Evolutionary conservation across 2,888 invertebrate species (phyloP).

Genomic region (Synanthedon formicaeformis): DNA sequence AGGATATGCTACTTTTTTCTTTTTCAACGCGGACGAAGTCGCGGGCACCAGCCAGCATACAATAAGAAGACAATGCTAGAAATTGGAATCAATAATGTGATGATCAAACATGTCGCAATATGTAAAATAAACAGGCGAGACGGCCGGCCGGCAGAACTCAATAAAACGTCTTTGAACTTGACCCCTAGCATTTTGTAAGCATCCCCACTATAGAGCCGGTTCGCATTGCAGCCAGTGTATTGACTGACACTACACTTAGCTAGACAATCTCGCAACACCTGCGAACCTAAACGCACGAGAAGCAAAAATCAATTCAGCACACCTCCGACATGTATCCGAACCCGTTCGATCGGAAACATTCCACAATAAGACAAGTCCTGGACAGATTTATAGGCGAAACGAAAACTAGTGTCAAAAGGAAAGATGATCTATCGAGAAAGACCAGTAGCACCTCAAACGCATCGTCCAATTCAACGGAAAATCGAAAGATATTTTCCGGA

Average conservation of each 20-base stretch:
- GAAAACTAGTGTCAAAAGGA: slow-evolving; percentile 21
- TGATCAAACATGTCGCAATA: too few species aligned
- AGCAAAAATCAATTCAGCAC: slow-evolving; percentile 3
- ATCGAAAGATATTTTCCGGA: slow-evolving; percentile 2
- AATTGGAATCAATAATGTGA: too few species aligned
- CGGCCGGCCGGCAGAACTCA: not conserved
- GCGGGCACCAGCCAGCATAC: too few species aligned
- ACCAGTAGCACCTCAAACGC: slow-evolving; percentile 19
- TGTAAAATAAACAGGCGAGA: not conserved
- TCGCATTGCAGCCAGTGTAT: not conserved
- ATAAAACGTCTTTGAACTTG: slow-evolving; percentile 24
- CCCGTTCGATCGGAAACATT: slow-evolving; percentile 78
- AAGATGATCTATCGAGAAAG: slow-evolving; percentile 36
- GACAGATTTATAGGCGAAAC: slow-evolving; percentile 69
- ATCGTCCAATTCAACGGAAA: not conserved
- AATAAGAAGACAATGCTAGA: too few species aligned
- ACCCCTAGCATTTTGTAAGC: slow-evolving; percentile 26
- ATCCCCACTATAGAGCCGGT: slow-evolving; percentile 10
- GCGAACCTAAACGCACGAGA: slow-evolving; percentile 25
- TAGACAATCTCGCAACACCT: slow-evolving; percentile 20
- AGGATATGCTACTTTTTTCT: too few species aligned
- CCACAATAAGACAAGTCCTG: slow-evolving; percentile 75
- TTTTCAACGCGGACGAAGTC: too few species aligned
- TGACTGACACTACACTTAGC: not conserved
- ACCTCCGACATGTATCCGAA: slow-evolving; percentile 72